phyloP scores from a whole-genome alignment of 1,140 invertebrate genomes.

The Maniola jurtina region DNA sequence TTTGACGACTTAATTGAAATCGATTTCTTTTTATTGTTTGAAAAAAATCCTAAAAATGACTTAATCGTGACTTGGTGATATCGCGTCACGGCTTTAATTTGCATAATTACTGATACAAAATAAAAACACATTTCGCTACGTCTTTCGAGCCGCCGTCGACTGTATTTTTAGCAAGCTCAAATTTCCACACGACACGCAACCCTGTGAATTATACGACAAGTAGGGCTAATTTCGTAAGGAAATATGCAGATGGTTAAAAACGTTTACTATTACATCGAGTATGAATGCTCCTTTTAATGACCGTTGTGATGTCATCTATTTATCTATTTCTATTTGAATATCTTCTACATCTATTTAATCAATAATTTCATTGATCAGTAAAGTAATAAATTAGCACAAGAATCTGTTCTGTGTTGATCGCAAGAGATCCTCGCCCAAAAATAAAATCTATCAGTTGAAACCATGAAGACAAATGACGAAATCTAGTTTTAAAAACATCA shows the following conservation, averaged over 20 bases:
- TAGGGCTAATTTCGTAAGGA: slow-evolving; percentile 28
- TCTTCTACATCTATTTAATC: not conserved
- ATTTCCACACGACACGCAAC: slow-evolving; percentile 61
- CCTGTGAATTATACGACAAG: slow-evolving; percentile 45
- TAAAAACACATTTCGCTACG: slow-evolving; percentile 49
- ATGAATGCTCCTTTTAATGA: not conserved
- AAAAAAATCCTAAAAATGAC: slow-evolving; percentile 36
- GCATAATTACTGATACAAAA: slow-evolving; percentile 60
- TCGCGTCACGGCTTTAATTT: slow-evolving; percentile 45
- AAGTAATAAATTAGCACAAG: not conserved
- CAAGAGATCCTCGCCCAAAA: no score
- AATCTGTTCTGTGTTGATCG: no score
- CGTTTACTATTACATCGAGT: slow-evolving; percentile 2
- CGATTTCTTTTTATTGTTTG: slow-evolving; percentile 21
- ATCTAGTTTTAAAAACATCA: no score
- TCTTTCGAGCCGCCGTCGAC: slow-evolving; percentile 39
- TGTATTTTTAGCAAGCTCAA: slow-evolving; percentile 49
- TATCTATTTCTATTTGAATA: not conserved
- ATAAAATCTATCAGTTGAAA: no score
- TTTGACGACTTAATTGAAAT: slow-evolving; percentile 21
- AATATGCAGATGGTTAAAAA: not conserved
- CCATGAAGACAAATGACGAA: no score
- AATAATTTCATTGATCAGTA: not conserved
- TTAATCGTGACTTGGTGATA: slow-evolving; percentile 45
- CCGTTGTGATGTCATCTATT: not conserved